Evolutionary conservation across 2,113 vertebrate genomes (phyloP), one percentile per base, ranked within the genome.

Genomic region (pig (Sus scrofa)): DNA sequence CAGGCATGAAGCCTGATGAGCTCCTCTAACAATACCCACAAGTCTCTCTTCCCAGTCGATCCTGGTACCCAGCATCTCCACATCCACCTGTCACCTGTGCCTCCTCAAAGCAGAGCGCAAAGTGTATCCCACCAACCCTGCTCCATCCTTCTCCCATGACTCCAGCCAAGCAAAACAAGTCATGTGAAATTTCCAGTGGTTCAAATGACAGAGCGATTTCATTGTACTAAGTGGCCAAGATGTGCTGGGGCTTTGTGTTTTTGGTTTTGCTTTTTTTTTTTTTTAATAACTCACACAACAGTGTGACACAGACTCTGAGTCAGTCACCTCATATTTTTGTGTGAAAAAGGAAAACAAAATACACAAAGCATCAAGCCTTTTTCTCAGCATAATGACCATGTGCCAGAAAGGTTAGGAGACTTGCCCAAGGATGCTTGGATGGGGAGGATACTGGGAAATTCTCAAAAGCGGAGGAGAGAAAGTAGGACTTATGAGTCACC

Each of bases 301-400:
- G 58, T 27, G 70, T 84, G 90, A 87, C 78, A 92, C 37, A 89
- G 37, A 85, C 54, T n/a, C 1, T 92, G 87, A 96, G 20, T 93
- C 85, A 97, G 67, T 77, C 37, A 62, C 58, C 62, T 58, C 54
- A 37, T 30, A 62, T 37, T 50, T 20, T n/a, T 30, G 22, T 32
- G 52, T 71, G 39, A 71, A 94, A 96, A 94, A 85, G 50, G 85
- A 70, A 85, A 94, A 95, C 5, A 58, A 75, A 79, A 78, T 30
- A 74, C 37, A 63, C 63, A 71, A 60, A 87, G n/a, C n/a, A 52
- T 22, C 3, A 4, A 54, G 27, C 12, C 37, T 68, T 81, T 79
- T 86, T 82, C 83, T 89, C 83, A 79, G 62, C 37, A 65, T 22
- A 26, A 71, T 70, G 56, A 79, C 34, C 81, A 18, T 2, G 24